Conservation (phyloP, 1,140 invertebrate genomes). For the Delia radicum region DNA sequence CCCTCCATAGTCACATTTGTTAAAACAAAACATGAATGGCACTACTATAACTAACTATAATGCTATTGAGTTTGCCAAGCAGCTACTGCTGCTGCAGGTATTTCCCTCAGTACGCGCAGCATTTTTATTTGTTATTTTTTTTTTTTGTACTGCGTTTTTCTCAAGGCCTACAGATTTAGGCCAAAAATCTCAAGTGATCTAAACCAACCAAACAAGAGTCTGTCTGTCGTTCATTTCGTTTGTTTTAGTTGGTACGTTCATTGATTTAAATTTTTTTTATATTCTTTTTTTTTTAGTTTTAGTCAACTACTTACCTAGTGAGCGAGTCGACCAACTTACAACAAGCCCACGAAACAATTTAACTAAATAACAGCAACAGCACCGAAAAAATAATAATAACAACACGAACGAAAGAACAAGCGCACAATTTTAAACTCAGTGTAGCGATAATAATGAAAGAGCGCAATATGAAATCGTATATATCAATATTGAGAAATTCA, state of each 20-base stretch:
- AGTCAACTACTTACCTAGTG: constrained; percentile 1
- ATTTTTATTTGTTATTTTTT: not conserved
- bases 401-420: not conserved
- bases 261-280: not conserved
- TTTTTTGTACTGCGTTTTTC: constrained; percentile 17
- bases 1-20: too few relatives aligned
- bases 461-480: not conserved
- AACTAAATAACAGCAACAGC: not conserved
- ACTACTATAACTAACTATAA: too few relatives aligned
- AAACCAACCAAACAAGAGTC: constrained; percentile 25
- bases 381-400: not conserved
- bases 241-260: not conserved
- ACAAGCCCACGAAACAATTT: not conserved
- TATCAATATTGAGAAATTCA: not conserved
- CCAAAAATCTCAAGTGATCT: constrained; percentile 30
- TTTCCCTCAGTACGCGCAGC: not conserved
- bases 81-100: not conserved
- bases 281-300: not conserved
- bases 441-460: constrained; percentile 1
- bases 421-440: not conserved
- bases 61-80: too few relatives aligned
- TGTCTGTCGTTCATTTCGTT: not conserved
- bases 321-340: constrained; percentile 2
- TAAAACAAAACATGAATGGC: too few relatives aligned
- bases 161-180: constrained; percentile 33